Percentiles rank a stretch among this genome's conserved stretches.
Evolutionary conservation across 2,797 vertebrate species (phyloP).

Genomic region (Megalops cyprinoides): DNA sequence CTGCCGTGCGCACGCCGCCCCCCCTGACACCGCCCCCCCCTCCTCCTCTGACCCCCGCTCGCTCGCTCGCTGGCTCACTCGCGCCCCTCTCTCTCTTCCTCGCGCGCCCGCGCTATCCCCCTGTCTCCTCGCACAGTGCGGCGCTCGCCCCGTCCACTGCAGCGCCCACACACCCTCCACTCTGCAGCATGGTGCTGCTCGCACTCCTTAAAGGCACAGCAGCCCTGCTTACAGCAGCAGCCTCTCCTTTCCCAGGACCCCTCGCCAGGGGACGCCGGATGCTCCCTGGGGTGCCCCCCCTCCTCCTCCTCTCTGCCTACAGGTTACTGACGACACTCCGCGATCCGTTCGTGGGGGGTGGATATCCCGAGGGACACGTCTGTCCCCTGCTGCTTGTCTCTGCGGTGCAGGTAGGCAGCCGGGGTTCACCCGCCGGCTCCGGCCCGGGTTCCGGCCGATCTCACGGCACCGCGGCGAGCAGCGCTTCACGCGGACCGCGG

Average conservation of each 20-base stretch:
- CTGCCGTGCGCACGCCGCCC: conserved; percentile 68
- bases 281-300: conserved; percentile 29
- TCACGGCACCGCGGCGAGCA: conserved; percentile 37
- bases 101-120: conserved; percentile 14
- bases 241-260: too few relatives aligned
- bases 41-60: conserved; percentile 50
- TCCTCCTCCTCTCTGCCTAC: too few relatives aligned
- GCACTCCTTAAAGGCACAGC: conserved; percentile 62
- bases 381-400: neutral
- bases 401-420: neutral
- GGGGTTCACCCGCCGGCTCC: conserved; percentile 25
- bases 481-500: conserved; percentile 52
- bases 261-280: too few relatives aligned
- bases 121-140: conserved; percentile 48
- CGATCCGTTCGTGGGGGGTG: too few relatives aligned
- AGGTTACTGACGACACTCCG: too few relatives aligned
- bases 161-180: conserved; percentile 80
- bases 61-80: conserved; percentile 55
- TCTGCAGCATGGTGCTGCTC: conserved; percentile 66
- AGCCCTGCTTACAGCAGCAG: neutral
- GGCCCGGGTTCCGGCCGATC: conserved; percentile 15
- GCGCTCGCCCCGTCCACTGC: conserved; percentile 58
- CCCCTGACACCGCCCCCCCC: conserved; percentile 47
- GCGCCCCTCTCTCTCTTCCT: neutral
- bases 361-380: neutral